Conservation (phyloP, 2,113 vertebrate genomes). For the Enhydra lutris region DNA sequence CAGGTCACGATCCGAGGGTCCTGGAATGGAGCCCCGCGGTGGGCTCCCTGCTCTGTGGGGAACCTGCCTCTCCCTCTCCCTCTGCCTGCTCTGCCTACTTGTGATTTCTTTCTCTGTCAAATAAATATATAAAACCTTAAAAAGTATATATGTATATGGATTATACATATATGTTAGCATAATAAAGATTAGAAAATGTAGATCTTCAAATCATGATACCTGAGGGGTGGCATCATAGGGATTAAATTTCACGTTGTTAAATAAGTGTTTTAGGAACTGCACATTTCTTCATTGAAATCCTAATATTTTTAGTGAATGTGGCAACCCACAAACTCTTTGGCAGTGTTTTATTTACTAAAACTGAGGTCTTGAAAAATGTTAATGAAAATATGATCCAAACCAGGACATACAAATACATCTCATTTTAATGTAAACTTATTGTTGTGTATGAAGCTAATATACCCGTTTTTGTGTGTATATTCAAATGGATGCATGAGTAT, state of each 20-base stretch:
- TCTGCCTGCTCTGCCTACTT: neutral
- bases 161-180: neutral
- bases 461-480: neutral
- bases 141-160: neutral
- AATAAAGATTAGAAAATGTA: constrained; percentile 2
- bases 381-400: neutral
- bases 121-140: neutral
- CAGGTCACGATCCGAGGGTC: neutral
- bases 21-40: neutral
- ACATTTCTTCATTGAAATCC: neutral
- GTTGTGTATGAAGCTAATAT: neutral
- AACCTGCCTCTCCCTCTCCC: neutral
- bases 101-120: neutral
- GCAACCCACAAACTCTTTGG: neutral
- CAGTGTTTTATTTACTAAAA: constrained; percentile 14
- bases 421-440: neutral
- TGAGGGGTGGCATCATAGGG: neutral
- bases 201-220: neutral
- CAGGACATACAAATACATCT: neutral
- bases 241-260: neutral
- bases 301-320: constrained; percentile 6
- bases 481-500: neutral
- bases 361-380: neutral
- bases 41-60: neutral
- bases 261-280: neutral